Percentiles rank a stretch among this genome's conserved stretches.
These are phyloP conservation scores for Zingel zingel DNA, from an alignment of 2,113 vertebrate species.

Conservation along the genomic window DNA sequence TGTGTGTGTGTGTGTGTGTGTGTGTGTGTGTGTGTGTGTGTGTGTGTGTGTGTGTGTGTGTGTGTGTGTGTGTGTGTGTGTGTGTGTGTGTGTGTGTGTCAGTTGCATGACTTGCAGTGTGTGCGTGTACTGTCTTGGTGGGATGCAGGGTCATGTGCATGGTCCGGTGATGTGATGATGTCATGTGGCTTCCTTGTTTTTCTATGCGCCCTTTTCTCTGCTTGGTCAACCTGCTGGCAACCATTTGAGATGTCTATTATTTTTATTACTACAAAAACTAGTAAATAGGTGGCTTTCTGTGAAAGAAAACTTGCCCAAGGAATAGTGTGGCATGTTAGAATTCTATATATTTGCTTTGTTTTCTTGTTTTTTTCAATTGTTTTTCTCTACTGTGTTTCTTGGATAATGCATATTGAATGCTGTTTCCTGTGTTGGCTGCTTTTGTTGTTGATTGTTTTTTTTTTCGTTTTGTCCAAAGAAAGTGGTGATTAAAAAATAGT, in stretches of 20 bases:
- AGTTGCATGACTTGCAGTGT: slow-evolving; percentile 71
- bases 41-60: slow-evolving; percentile 5
- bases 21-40: background rate
- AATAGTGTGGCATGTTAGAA: slow-evolving; percentile 77
- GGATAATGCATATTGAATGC: slow-evolving; percentile 65
- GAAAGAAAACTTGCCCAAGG: slow-evolving; percentile 74
- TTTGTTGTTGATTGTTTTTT: slow-evolving; percentile 68
- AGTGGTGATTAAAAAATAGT: slow-evolving; percentile 58
- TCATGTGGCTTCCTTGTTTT: slow-evolving; percentile 67
- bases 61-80: slow-evolving; percentile 8
- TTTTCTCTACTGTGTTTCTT: slow-evolving; percentile 60
- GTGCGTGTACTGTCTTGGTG: slow-evolving; percentile 53
- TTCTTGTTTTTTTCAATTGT: slow-evolving; percentile 17
- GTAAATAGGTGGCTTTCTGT: slow-evolving; percentile 78
- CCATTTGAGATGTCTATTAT: slow-evolving; percentile 70
- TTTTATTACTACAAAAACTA: slow-evolving; percentile 75
- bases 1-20: slow-evolving; percentile 7
- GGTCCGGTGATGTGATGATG: slow-evolving; percentile 70
- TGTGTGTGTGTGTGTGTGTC: slow-evolving; percentile 11
- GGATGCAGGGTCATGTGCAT: slow-evolving; percentile 73
- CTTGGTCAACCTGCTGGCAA: slow-evolving; percentile 69
- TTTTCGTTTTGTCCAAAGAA: slow-evolving; percentile 64
- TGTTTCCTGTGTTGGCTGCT: slow-evolving; percentile 74
- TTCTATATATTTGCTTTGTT: slow-evolving; percentile 64
- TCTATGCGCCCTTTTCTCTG: slow-evolving; percentile 52